A percentile compares a stretch with the other conserved stretches of the same genome.
Evolutionary conservation across 2,888 invertebrate species (phyloP).

Genomic region (Euzetes globulus): DNA sequence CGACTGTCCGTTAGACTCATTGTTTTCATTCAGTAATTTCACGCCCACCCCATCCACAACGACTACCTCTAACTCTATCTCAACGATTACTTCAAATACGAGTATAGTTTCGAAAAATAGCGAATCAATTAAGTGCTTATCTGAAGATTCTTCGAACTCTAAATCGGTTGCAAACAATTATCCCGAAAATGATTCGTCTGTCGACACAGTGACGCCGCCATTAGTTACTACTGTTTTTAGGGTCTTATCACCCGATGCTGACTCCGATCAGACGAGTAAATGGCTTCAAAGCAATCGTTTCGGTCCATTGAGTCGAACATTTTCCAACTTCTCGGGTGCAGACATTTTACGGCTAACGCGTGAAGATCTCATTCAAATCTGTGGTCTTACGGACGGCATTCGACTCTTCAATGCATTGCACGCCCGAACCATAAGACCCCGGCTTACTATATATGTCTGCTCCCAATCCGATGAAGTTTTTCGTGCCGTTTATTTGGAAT

Average conservation of each 20-base stretch:
- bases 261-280: constrained; percentile 58
- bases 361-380: constrained; percentile 87
- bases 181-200: background rate
- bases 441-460: constrained; percentile 74
- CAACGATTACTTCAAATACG: background rate
- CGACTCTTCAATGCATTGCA: constrained; percentile 82
- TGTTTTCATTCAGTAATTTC: constrained; percentile 30
- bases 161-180: background rate
- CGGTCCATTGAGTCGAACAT: constrained; percentile 64
- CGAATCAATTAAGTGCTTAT: constrained; percentile 3
- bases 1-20: constrained; percentile 51
- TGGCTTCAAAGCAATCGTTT: constrained; percentile 77
- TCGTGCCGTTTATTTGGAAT: constrained; percentile 71
- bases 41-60: background rate
- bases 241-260: constrained; percentile 52
- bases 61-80: background rate
- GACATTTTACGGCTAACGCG: constrained; percentile 80
- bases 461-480: constrained; percentile 59
- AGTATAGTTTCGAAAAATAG: background rate
- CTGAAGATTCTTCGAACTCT: background rate
- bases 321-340: constrained; percentile 76
- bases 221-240: constrained; percentile 53
- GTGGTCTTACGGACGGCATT: constrained; percentile 87
- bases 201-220: background rate
- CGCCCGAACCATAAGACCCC: constrained; percentile 59